A percentile compares a stretch with the other conserved stretches of the same genome.
Conservation (phyloP, 2,113 vertebrate species). For the Callorhinus ursinus region DNA sequence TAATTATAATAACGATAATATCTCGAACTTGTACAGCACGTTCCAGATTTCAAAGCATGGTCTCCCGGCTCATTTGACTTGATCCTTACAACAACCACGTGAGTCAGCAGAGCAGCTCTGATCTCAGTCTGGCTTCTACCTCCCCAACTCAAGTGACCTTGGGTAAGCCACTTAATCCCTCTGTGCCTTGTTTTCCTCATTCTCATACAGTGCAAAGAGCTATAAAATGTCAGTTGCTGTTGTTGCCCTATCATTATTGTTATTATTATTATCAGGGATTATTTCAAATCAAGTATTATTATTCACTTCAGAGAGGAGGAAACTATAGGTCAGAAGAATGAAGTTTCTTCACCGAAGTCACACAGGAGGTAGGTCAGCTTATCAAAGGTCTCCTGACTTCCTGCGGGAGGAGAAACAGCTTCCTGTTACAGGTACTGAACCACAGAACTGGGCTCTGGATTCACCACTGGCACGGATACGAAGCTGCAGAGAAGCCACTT, state of each 20-base stretch:
- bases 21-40: not conserved
- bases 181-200: not conserved
- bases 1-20: slow-evolving; percentile 23
- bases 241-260: not conserved
- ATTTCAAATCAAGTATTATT: not conserved
- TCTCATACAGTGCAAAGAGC: not conserved
- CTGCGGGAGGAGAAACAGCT: not conserved
- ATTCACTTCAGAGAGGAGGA: slow-evolving; percentile 13
- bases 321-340: not conserved
- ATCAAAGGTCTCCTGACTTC: not conserved
- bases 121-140: not conserved
- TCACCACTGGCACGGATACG: not conserved
- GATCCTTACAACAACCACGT: not conserved
- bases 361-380: not conserved
- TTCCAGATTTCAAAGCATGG: slow-evolving; percentile 36
- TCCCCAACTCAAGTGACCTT: not conserved
- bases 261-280: not conserved
- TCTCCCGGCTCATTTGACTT: not conserved
- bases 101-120: not conserved
- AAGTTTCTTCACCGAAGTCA: not conserved
- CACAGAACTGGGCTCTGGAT: not conserved
- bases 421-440: not conserved
- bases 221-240: not conserved
- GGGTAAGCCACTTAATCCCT: not conserved
- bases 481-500: not conserved